These are phyloP conservation scores for Alectoris magna DNA, from an alignment of 2,797 vertebrate genomes.

Conservation along the genomic window DNA sequence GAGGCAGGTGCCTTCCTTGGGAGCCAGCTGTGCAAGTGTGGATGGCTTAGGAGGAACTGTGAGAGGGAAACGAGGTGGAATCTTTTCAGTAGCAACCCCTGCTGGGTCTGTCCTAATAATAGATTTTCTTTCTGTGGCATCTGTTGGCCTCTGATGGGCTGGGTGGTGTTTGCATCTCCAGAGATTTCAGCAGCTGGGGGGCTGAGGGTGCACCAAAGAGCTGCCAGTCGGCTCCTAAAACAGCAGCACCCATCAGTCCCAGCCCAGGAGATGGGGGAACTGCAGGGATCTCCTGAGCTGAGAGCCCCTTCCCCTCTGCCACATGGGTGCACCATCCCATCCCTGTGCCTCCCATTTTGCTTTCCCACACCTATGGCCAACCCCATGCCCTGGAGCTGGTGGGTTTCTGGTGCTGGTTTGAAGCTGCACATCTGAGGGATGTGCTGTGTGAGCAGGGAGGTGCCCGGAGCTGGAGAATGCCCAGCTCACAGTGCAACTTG, in stretches of 20 bases:
- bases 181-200: neutral
- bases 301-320: rapidly evolving
- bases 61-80: neutral
- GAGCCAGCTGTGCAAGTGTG: neutral
- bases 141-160: slow-evolving; percentile 23
- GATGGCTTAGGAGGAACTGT: neutral
- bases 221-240: neutral
- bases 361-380: neutral
- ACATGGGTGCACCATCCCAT: rapidly evolving
- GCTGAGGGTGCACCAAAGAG: neutral
- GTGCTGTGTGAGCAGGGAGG: rapidly evolving
- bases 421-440: neutral
- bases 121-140: slow-evolving; percentile 49
- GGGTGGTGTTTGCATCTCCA: neutral
- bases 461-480: neutral
- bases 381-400: neutral
- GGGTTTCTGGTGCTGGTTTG: neutral
- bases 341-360: neutral
- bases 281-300: neutral
- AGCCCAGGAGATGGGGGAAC: neutral
- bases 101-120: slow-evolving; percentile 50
- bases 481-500: neutral
- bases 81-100: slow-evolving; percentile 36
- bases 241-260: neutral
- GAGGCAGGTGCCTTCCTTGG: neutral